Conservation (phyloP, 2,113 vertebrate genomes). For the Chloropsis hardwickii region DNA sequence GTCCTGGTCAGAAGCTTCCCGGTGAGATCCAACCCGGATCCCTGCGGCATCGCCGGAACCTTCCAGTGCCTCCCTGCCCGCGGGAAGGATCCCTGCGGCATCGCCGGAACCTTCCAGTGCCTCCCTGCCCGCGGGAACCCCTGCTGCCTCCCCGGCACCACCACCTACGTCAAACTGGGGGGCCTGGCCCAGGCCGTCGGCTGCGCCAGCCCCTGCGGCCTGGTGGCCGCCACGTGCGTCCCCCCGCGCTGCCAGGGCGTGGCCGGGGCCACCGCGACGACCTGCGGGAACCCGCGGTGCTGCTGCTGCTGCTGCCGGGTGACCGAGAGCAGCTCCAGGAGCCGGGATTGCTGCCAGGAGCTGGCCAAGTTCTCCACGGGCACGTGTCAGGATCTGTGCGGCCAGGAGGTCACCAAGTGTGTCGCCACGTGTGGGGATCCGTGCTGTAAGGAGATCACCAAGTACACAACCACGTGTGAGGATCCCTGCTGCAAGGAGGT, state of each 20-base stretch:
- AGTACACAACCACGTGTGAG: no score
- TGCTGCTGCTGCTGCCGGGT: neutral
- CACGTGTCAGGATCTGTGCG: no score
- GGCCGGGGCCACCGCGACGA: fast-evolving
- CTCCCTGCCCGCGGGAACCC: fast-evolving
- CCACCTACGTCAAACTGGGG: neutral
- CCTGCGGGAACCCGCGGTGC: neutral
- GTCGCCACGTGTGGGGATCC: no score
- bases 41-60: fast-evolving
- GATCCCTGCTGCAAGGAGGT: no score
- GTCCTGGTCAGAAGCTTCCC: neutral
- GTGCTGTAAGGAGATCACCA: no score
- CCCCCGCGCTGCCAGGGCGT: fast-evolving
- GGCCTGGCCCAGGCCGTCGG: neutral
- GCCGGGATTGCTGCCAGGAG: fast-evolving
- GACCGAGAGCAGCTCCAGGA: neutral
- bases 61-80: neutral
- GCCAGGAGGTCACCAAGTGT: no score
- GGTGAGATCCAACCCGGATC: fast-evolving
- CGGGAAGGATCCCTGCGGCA: neutral
- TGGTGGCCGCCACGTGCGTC: fast-evolving
- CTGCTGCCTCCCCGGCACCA: neutral
- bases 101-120: fast-evolving
- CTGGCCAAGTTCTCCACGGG: neutral
- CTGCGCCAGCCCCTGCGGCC: neutral